phyloP scores from a whole-genome alignment of 2,797 vertebrate genomes.

The Danionella dracula region DNA sequence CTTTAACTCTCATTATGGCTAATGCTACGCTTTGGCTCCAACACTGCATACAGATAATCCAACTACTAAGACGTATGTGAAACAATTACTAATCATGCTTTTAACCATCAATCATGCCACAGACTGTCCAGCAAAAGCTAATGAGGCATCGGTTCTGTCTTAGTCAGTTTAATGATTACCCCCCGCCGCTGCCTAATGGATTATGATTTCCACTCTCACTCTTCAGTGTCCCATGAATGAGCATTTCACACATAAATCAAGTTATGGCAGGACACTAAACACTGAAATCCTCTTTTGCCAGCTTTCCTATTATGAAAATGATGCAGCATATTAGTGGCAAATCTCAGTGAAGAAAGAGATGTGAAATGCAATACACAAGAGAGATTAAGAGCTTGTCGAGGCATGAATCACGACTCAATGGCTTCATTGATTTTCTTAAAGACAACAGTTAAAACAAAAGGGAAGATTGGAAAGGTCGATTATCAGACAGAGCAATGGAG shows the following conservation, averaged over 20 bases:
- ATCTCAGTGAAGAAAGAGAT: slow-evolving; percentile 15
- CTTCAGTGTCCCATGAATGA: slow-evolving; percentile 41
- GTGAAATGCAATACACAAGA: slow-evolving; percentile 21
- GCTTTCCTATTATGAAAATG: slow-evolving; percentile 17
- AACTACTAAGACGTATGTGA: slow-evolving; percentile 55
- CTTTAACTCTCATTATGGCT: slow-evolving; percentile 16
- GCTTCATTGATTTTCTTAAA: slow-evolving; percentile 33
- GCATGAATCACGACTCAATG: slow-evolving; percentile 38
- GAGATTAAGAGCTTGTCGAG: slow-evolving; percentile 41
- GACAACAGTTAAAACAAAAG: slow-evolving; percentile 37
- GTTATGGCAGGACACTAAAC: slow-evolving; percentile 16
- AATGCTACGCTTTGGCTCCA: slow-evolving; percentile 42
- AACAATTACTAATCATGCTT: slow-evolving; percentile 53
- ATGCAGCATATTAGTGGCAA: slow-evolving; percentile 23
- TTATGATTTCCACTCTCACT: slow-evolving; percentile 49
- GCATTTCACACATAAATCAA: slow-evolving; percentile 33
- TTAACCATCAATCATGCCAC: slow-evolving; percentile 58
- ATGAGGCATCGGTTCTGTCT: slow-evolving; percentile 55
- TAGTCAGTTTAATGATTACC: slow-evolving; percentile 47
- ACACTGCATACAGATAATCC: slow-evolving; percentile 52
- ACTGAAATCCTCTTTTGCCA: slow-evolving; percentile 6
- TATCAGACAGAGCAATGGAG: slow-evolving; percentile 7
- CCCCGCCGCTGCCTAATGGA: slow-evolving; percentile 51
- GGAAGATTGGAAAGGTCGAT: slow-evolving; percentile 4
- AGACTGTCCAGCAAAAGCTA: slow-evolving; percentile 50